These are phyloP conservation scores for Amblyjoppa proteus DNA, from an alignment of 2,888 invertebrate species.

Conservation along the genomic window DNA sequence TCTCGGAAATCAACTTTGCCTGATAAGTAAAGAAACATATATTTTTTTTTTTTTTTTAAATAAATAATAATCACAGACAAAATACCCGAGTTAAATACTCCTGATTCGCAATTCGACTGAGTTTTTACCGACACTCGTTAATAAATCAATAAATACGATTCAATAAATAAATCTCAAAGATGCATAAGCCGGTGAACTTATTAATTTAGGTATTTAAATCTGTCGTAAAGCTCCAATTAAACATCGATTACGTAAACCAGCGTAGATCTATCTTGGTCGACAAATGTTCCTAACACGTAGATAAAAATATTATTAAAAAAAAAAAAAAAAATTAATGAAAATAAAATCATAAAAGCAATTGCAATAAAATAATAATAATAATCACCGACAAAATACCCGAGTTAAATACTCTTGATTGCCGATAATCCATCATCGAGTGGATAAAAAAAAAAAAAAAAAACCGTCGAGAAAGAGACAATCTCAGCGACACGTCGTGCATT, in stretches of 20 bases:
- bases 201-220: not conserved
- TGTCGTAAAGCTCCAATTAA: not conserved
- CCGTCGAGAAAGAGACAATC: conserved; percentile 3
- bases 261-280: not conserved
- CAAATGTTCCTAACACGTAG: not conserved
- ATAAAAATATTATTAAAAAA: not conserved
- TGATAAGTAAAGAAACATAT: not conserved
- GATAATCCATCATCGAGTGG: conserved; percentile 9
- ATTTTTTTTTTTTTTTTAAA: not conserved
- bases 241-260: not conserved
- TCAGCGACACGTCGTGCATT: not conserved
- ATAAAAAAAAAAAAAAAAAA: not conserved
- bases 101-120: not conserved
- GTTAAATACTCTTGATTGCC: not conserved
- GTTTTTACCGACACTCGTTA: not conserved
- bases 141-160: not conserved
- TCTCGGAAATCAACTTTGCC: not conserved
- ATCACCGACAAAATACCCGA: not conserved
- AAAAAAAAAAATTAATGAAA: not conserved
- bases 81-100: not conserved
- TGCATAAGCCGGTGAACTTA: not conserved
- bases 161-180: not conserved
- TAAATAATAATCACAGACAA: not conserved
- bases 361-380: not conserved
- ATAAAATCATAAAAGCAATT: not conserved